phyloP scores from a whole-genome alignment of 2,797 vertebrate species.

The Gallirallus australis region DNA sequence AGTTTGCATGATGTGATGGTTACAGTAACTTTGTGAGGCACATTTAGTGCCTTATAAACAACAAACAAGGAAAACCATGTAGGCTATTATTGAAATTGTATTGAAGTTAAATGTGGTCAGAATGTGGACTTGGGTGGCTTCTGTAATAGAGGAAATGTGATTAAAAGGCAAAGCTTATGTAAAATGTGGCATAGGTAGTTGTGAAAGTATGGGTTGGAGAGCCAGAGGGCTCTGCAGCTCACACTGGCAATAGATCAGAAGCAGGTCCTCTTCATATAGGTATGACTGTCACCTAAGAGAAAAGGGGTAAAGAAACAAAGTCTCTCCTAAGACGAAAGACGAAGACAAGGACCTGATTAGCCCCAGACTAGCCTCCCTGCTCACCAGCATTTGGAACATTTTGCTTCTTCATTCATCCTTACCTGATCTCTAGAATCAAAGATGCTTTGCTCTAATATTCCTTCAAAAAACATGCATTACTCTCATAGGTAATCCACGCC shows the following conservation, averaged over 20 bases:
- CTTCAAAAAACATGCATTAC: background rate
- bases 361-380: background rate
- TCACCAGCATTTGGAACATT: background rate
- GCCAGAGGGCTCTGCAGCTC: background rate
- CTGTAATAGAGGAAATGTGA: background rate
- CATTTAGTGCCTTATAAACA: background rate
- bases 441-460: background rate
- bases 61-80: background rate
- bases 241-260: background rate
- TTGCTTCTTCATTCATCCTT: background rate
- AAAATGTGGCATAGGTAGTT: background rate
- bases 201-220: background rate
- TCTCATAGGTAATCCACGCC: background rate
- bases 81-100: background rate
- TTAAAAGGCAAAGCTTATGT: background rate
- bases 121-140: background rate
- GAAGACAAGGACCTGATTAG: background rate
- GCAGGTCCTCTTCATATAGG: background rate
- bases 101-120: background rate
- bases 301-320: background rate
- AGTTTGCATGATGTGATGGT: background rate
- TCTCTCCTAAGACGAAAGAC: background rate
- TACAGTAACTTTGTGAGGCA: background rate
- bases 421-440: background rate
- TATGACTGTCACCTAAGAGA: background rate